phyloP scores from a whole-genome alignment of 2,888 invertebrate genomes.

The Zygogramma bicolorata region DNA sequence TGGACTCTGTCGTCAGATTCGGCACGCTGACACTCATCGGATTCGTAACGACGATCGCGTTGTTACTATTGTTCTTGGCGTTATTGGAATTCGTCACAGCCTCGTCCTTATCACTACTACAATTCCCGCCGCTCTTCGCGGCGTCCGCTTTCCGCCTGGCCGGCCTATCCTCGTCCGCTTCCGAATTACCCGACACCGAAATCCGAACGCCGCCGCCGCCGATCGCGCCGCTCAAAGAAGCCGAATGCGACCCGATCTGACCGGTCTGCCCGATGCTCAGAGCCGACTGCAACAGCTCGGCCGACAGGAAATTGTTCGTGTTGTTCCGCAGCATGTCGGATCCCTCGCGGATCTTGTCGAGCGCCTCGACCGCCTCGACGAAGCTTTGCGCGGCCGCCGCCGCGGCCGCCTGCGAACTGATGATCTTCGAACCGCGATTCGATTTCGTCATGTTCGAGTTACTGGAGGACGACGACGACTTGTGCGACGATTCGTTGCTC shows the following conservation, averaged over 20 bases:
- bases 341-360: slow-evolving; percentile 77
- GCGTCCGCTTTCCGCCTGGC: slow-evolving; percentile 48
- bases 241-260: slow-evolving; percentile 63
- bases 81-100: slow-evolving; percentile 62
- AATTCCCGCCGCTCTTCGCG: slow-evolving; percentile 45
- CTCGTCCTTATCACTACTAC: slow-evolving; percentile 56
- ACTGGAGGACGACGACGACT: slow-evolving; percentile 47
- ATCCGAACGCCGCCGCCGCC: slow-evolving; percentile 70
- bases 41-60: slow-evolving; percentile 75
- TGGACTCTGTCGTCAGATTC: slow-evolving; percentile 79
- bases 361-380: slow-evolving; percentile 73
- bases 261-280: slow-evolving; percentile 57
- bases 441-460: slow-evolving; percentile 62
- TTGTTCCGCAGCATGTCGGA: slow-evolving; percentile 82
- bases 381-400: slow-evolving; percentile 65
- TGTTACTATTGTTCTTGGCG: slow-evolving; percentile 63
- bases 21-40: slow-evolving; percentile 97
- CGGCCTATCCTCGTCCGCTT: slow-evolving; percentile 57
- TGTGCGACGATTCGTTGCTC: slow-evolving; percentile 56
- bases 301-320: slow-evolving; percentile 82
- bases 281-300: slow-evolving; percentile 68
- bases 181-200: slow-evolving; percentile 64
- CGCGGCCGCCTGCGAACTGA: slow-evolving; percentile 56
- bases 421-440: slow-evolving; percentile 59
- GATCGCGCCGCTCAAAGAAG: too few species aligned